Base-by-base conservation (phyloP, 2,797 vertebrate genomes). In the Myotis vivesi region DNA sequence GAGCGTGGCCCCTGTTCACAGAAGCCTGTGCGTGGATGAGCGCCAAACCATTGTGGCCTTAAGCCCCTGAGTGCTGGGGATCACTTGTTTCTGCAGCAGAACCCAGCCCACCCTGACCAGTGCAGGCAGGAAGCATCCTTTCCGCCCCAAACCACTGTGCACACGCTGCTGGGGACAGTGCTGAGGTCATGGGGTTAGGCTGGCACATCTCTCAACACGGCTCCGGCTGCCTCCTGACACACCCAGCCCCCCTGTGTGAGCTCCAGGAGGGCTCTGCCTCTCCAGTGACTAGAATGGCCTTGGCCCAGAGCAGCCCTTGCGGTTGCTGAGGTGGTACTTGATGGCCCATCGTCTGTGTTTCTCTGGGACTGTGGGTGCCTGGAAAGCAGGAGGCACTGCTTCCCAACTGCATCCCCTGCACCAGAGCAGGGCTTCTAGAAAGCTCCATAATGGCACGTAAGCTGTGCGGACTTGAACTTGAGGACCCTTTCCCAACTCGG, bases 291-390 rank as follows among this genome's bases (percentile, higher is more conserved):
- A 3, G 30, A 20, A 59, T 1, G 17, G 30, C 44, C 81, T 41
- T 2, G 2, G 68, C 59, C 57, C 30, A 28, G 62, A 38, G 19
- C 20, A 9, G 33, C n/a, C 0, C 36, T 36, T 9, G 10, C 4
- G 38, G 55, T 38, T 10, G 33, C 66, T 4, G 0, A 0, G 25
- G 13, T 0, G 46, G 4, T 2, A 6, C 19, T 4, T 0, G 2
- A 4, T 28, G 23, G 16, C 0, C 0, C 33, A 1, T 19, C 5
- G 9, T 13, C 73, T 87, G 10, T 16, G 49, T 11, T 46, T 20
- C 41, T 19, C 25, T 3, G 3, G 49, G 8, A 9, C 4, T 0
- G 0, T 3, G 23, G 46, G 17, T 15, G 36, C 12, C 59, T 66
- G 30, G 33, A 55, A 41, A 51, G 30, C 22, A n/a, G 28, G 38